Evolutionary conservation across 1,140 invertebrate species (phyloP).

Genomic region (Penaeus chinensis): DNA sequence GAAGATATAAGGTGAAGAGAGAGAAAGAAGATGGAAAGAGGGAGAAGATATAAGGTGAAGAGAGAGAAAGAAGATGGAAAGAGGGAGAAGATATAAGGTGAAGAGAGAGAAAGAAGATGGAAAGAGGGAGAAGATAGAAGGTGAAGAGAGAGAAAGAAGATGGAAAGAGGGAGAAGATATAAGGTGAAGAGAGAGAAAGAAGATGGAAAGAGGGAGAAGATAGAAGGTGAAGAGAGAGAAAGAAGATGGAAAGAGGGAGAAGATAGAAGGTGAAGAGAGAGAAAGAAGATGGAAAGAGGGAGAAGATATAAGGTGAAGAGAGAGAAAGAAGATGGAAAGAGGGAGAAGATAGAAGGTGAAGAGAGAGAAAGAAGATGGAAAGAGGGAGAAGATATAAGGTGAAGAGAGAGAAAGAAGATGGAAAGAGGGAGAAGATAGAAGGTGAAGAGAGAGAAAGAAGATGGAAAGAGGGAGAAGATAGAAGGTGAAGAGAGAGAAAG

Average conservation of each 20-base stretch:
- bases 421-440: neutral
- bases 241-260: neutral
- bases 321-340: neutral
- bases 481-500: neutral
- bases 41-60: neutral
- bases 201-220: neutral
- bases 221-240: neutral
- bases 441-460: neutral
- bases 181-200: constrained; percentile 7
- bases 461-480: neutral
- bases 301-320: neutral
- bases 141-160: neutral
- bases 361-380: neutral
- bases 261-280: neutral
- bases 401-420: neutral
- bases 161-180: constrained; percentile 8
- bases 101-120: neutral
- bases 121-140: neutral
- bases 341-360: neutral
- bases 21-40: neutral
- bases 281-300: neutral
- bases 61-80: neutral
- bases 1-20: neutral
- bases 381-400: neutral
- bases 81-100: neutral